Percentiles rank a stretch among this genome's conserved stretches.
phyloP scores from a whole-genome alignment of 2,113 vertebrate genomes.

The Bubo bubo region DNA sequence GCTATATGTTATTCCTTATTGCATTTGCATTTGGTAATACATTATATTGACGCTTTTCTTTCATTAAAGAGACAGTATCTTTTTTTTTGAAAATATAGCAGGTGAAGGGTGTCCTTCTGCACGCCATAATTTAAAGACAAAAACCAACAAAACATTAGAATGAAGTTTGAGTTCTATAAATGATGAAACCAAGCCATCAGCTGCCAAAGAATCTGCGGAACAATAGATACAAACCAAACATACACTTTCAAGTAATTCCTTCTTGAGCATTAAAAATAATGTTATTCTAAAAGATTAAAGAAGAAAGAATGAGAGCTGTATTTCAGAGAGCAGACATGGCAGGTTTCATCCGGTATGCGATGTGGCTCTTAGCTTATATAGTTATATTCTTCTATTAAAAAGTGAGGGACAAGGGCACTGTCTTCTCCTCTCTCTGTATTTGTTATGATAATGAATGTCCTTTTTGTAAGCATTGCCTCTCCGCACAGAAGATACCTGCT shows the following conservation, averaged over 20 bases:
- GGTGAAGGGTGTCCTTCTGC: slow-evolving; percentile 43
- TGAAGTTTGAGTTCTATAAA: neutral
- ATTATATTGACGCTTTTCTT: slow-evolving; percentile 58
- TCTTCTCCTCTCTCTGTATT: neutral
- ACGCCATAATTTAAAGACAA: neutral
- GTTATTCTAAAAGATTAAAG: neutral
- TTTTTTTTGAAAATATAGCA: neutral
- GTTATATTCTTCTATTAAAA: neutral
- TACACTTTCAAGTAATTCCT: neutral
- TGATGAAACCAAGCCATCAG: slow-evolving; percentile 12
- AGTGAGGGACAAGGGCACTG: neutral
- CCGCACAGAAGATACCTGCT: neutral
- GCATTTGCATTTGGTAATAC: slow-evolving; percentile 55
- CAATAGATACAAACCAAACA: neutral
- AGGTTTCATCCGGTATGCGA: neutral
- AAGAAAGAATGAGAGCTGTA: neutral
- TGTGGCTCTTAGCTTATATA: neutral
- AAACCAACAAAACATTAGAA: neutral
- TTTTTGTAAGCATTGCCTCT: neutral
- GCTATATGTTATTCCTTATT: slow-evolving; percentile 54
- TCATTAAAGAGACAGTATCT: slow-evolving; percentile 65
- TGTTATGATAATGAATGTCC: neutral
- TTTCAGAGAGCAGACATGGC: neutral
- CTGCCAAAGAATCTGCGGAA: slow-evolving; percentile 45
- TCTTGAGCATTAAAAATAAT: neutral